Evolutionary conservation across 1,140 invertebrate genomes (phyloP).

Genomic region (Zaprionus ghesquierei): DNA sequence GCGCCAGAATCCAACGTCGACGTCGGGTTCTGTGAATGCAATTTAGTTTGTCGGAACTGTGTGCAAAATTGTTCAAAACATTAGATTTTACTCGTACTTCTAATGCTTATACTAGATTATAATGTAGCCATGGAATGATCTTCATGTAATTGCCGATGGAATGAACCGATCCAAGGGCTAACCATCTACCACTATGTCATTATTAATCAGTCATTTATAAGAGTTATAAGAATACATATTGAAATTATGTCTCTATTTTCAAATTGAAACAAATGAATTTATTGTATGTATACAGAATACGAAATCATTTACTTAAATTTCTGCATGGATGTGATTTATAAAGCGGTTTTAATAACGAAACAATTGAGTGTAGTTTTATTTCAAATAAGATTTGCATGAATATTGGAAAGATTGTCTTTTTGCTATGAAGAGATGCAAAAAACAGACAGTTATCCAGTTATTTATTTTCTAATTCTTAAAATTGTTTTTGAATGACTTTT

Average conservation of each 20-base stretch:
- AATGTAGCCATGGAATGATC: slow-evolving; percentile 51
- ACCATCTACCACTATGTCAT: slow-evolving; percentile 16
- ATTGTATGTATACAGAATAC: slow-evolving; percentile 31
- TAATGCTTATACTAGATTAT: slow-evolving; percentile 46
- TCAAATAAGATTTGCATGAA: background rate
- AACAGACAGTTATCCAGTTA: background rate
- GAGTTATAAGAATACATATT: slow-evolving; percentile 27
- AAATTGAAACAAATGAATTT: slow-evolving; percentile 46
- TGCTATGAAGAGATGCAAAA: background rate
- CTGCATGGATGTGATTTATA: background rate
- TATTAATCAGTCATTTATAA: too few species aligned
- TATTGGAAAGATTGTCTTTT: background rate
- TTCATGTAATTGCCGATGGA: slow-evolving; percentile 48
- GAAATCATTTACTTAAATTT: slow-evolving; percentile 1
- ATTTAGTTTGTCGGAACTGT: slow-evolving; percentile 33
- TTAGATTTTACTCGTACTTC: slow-evolving; percentile 38
- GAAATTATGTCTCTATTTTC: slow-evolving; percentile 40
- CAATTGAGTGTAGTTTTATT: background rate
- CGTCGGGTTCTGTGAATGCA: background rate
- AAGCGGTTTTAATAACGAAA: background rate
- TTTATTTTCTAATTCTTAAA: too few species aligned
- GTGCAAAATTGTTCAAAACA: slow-evolving; percentile 61
- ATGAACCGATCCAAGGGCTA: slow-evolving; percentile 13
- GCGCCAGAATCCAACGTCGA: background rate
- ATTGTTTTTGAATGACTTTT: too few species aligned